Evolutionary conservation across 2,113 vertebrate species (phyloP), one percentile per base, ranked within the genome.

Genomic region (Neodon shergylaensis): DNA sequence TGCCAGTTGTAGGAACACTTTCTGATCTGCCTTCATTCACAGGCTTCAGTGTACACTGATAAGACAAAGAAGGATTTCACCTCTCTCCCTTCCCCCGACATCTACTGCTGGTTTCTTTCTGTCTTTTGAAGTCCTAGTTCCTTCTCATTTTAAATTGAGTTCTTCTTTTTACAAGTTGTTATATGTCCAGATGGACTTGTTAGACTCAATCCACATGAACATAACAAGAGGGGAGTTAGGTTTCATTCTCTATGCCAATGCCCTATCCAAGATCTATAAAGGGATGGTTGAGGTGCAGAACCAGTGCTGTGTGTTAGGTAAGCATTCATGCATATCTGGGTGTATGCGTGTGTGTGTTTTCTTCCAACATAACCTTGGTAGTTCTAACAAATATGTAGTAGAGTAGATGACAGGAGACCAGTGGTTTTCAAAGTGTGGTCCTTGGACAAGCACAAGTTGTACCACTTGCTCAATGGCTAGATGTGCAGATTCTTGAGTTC

Each of bases 11-110:
- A 72, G 91, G 44, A 78, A 88, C n/a, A 44, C 52, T 88, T 68
- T 90, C 93, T 86, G 77, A 94, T 92, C n/a, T 65, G 88, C 73
- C 31, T 77, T 96, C 84, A 90, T 73, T 89, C 95, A 92, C 44
- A 88, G 68, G 39, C 54, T 92, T 88, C n/a, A 52, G 65, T 93
- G 92, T 54, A 33, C 21, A 82, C 36, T 82, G 66, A 90, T 61
- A 72, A 58, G 86, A 78, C 76, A 92, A 61, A 74, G 66, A 76
- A 1, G 33, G 9, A 65, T 72, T 58, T 63, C 72, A 76, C 44
- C 33, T 82, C 74, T 31, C 65, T 14, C n/a, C 36, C 49, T 7
- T 94, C 12, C 22, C 83, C 21, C 73, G 22, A 39, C 0, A 74
- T 16, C 36, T 58, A 72, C 84, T 94, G 90, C 82, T 90, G 17